A percentile compares a stretch with the other conserved stretches of the same genome.
phyloP scores from a whole-genome alignment of 1,140 invertebrate species.

The Aphis gossypii region DNA sequence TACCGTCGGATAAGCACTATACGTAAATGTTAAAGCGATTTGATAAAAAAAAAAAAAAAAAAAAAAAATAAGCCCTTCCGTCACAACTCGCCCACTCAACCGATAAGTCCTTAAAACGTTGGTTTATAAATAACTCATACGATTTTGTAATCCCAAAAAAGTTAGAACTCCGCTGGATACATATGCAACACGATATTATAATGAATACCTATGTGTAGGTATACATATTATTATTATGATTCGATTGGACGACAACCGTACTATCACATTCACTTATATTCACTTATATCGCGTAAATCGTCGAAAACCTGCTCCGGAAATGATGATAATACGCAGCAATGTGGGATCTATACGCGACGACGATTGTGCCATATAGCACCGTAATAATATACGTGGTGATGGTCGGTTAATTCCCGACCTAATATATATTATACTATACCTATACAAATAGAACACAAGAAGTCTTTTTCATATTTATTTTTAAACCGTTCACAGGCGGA shows the following conservation, averaged over 20 bases:
- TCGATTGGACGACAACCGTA: background rate
- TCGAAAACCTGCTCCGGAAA: background rate
- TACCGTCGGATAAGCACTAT: background rate
- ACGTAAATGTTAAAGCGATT: background rate
- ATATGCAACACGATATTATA: background rate
- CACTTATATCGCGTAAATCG: background rate
- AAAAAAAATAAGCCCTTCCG: background rate
- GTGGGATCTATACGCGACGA: background rate
- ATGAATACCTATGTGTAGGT: background rate
- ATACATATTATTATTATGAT: background rate
- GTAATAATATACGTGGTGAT: background rate
- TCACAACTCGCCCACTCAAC: background rate
- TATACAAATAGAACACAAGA: background rate
- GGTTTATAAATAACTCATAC: background rate
- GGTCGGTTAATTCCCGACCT: constrained; percentile 15
- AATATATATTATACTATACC: background rate
- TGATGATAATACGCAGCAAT: background rate
- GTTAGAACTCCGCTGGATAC: background rate
- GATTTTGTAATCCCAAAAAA: background rate
- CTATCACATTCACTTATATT: background rate
- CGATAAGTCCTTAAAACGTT: background rate
- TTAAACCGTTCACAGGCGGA: constrained; percentile 29
- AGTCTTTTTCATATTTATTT: constrained; percentile 51
- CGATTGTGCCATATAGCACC: background rate
- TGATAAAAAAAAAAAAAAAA: background rate